Evolutionary conservation across 2,888 invertebrate genomes (phyloP).

Genomic region (Neoscelio sp.): DNA sequence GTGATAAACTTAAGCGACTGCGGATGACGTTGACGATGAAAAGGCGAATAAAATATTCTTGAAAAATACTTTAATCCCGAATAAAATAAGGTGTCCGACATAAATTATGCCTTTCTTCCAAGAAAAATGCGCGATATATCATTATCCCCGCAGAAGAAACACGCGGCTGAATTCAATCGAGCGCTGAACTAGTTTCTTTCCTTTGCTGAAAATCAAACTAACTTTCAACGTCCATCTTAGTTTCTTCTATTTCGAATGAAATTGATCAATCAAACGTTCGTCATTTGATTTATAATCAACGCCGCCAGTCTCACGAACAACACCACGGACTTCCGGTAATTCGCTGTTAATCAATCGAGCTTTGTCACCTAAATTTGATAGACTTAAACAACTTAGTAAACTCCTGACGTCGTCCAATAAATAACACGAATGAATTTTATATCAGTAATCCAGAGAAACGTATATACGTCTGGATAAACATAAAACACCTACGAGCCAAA

Average conservation of each 20-base stretch:
- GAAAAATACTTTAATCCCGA: constrained; percentile 25
- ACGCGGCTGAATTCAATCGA: constrained; percentile 1
- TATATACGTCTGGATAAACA: constrained; percentile 49
- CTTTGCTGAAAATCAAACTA: too few relatives aligned
- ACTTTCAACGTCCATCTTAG: too few relatives aligned
- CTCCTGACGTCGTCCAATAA: constrained; percentile 5
- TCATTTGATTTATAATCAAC: too few relatives aligned
- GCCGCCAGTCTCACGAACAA: too few relatives aligned
- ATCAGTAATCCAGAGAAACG: constrained; percentile 12
- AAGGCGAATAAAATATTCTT: constrained; percentile 29
- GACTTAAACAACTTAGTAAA: constrained; percentile 3
- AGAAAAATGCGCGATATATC: constrained; percentile 9
- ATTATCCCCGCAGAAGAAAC: not conserved
- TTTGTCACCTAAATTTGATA: constrained; percentile 47
- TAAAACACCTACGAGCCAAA: constrained; percentile 21
- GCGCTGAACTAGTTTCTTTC: too few relatives aligned
- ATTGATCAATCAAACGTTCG: too few relatives aligned
- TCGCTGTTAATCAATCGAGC: constrained; percentile 9
- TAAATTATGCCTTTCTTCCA: constrained; percentile 14
- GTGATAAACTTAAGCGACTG: constrained; percentile 45
- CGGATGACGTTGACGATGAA: constrained; percentile 35
- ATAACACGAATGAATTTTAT: constrained; percentile 29
- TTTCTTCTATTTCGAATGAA: too few relatives aligned
- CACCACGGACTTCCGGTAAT: not conserved
- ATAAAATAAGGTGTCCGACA: not conserved